Evolutionary conservation across 2,888 invertebrate genomes (phyloP).

Genomic region (Opisthograptis luteolata): DNA sequence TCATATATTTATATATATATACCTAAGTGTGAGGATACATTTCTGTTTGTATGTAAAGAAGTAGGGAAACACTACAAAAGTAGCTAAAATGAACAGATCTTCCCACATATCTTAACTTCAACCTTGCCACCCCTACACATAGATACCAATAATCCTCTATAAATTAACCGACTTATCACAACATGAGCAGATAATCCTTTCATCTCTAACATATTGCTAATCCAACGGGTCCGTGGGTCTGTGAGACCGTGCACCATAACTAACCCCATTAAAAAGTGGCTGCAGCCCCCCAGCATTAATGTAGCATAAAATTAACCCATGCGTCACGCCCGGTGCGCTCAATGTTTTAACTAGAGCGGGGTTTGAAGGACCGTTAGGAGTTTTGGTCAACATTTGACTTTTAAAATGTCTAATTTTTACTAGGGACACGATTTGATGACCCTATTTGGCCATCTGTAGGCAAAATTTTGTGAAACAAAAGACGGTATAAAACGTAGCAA

Average conservation of each 20-base stretch:
- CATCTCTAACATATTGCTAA: conserved; percentile 69
- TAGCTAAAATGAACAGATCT: too few relatives aligned
- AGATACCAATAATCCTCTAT: conserved; percentile 17
- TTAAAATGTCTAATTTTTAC: conserved; percentile 16
- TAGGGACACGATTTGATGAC: neutral
- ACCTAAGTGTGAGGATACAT: too few relatives aligned
- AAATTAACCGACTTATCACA: conserved; percentile 23
- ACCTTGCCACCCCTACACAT: conserved; percentile 1
- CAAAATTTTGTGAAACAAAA: too few relatives aligned
- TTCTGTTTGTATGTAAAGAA: too few relatives aligned
- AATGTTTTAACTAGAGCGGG: conserved; percentile 61
- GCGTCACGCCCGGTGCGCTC: conserved; percentile 71
- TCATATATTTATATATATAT: too few relatives aligned
- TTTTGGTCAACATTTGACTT: conserved; percentile 40
- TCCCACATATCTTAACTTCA: conserved; percentile 14
- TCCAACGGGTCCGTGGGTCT: conserved; percentile 64
- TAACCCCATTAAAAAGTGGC: conserved; percentile 81
- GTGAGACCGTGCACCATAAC: conserved; percentile 70
- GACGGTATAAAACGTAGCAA: neutral
- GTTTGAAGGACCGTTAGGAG: conserved; percentile 47
- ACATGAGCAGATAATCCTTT: conserved; percentile 53
- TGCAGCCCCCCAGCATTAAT: conserved; percentile 73
- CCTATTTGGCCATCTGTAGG: neutral
- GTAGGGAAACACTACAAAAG: too few relatives aligned
- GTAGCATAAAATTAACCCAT: conserved; percentile 83